Base-by-base conservation (phyloP, 2,888 invertebrate species). In the Azorinus chamasolen region DNA sequence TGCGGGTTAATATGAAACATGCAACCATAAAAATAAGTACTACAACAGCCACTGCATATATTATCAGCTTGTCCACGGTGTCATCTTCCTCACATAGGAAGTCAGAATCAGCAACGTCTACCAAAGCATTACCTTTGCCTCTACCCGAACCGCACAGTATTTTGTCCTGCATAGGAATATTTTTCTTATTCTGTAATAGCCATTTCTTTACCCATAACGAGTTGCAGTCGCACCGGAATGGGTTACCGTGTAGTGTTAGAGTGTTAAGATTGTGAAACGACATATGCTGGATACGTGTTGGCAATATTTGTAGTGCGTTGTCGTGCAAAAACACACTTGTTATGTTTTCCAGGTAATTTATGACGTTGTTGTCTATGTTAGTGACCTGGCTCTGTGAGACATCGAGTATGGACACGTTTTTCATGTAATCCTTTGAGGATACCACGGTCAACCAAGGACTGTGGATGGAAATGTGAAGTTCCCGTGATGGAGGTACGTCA, bases 191-290 rank as follows among this genome's bases (percentile, higher is more conserved):
- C n/a, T 6, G 10, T 12, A 79, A 8, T 3, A 86, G 27, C 86
- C 86, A 86, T n/a, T 62, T 27, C 46, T 85, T 86, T 61, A 86
- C 58, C 86, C 86, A 86, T 0, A 79, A 45, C 2, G 83, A 69
- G n/a, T 81, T 69, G 41, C 86, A 86, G 25, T 86, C 83, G 68
- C 86, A 86, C 20, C 55, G 50, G 20, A 85, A 83, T 8, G 81
- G 83, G 45, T 86, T 86, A 20, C 69, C 72, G 16, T 70, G 48
- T 12, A 85, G 22, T 0, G 59, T 71, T 5, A 73, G 24, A n/a
- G 20, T 18, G 18, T 50, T 24, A n/a, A 81, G 50, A 2, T 62
- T 22, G 1, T 32, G 41, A 12, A 75, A 54, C 1, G 68, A 65
- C 8, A 79, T 22, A 14, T 39, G 4, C 43, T 65, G 37, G n/a